phyloP scores from a whole-genome alignment of 2,113 vertebrate species.

The Coreoperca whiteheadi region DNA sequence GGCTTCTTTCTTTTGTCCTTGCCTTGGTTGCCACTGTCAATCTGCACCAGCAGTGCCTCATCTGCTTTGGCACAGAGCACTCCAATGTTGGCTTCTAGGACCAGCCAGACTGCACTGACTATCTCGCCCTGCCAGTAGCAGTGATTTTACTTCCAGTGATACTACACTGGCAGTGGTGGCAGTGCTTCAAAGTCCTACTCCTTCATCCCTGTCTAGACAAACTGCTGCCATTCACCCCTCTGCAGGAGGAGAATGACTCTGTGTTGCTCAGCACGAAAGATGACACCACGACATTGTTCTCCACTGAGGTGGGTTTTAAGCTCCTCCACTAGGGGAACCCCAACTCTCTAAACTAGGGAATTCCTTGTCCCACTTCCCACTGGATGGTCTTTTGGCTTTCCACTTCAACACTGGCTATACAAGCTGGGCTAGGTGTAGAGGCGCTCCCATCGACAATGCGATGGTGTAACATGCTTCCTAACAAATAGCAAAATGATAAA shows the following conservation, averaged over 20 bases:
- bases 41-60: conserved; percentile 4
- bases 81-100: conserved; percentile 16
- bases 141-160: conserved; percentile 2
- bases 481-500: neutral
- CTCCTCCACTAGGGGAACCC: neutral
- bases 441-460: neutral
- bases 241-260: conserved; percentile 1
- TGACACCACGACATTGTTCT: neutral
- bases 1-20: neutral
- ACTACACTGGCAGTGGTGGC: conserved; percentile 1
- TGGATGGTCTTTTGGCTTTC: neutral
- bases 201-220: conserved; percentile 3
- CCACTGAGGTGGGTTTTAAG: neutral
- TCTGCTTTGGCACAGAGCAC: conserved; percentile 9
- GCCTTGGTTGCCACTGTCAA: neutral
- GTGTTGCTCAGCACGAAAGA: neutral
- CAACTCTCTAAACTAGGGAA: neutral
- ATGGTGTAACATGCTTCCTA: neutral
- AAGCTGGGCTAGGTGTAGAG: neutral
- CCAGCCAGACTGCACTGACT: conserved; percentile 2
- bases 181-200: neutral
- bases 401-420: neutral
- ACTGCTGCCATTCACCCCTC: conserved; percentile 18
- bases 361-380: neutral
- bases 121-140: conserved; percentile 8